A percentile compares a stretch with the other conserved stretches of the same genome.
phyloP scores from a whole-genome alignment of 2,888 invertebrate genomes.

The Sarcophaga caerulescens region DNA sequence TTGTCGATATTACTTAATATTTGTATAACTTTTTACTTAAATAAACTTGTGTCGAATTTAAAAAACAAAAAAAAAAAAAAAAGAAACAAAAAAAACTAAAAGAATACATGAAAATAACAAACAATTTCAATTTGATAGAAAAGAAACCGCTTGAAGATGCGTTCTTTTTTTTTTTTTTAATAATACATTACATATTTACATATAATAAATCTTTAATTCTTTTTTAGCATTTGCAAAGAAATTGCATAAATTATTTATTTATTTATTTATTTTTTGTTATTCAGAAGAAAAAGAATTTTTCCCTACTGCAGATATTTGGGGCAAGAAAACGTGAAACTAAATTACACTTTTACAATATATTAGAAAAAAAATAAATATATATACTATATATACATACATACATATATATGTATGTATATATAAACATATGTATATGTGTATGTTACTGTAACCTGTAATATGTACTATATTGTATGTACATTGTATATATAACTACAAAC shows the following conservation, averaged over 20 bases:
- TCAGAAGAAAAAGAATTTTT: slow-evolving; percentile 36
- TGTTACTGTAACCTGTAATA: slow-evolving; percentile 26
- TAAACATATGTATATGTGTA: too few relatives aligned
- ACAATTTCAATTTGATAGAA: slow-evolving; percentile 25
- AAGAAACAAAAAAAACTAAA: too few relatives aligned
- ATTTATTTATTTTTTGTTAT: slow-evolving; percentile 14
- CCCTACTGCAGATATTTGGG: slow-evolving; percentile 57
- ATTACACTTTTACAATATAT: slow-evolving; percentile 59
- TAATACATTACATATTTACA: slow-evolving; percentile 38
- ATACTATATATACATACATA: slow-evolving; percentile 18
- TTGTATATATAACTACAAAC: slow-evolving; percentile 64
- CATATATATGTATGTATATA: too few relatives aligned
- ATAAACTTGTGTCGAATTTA: slow-evolving; percentile 49
- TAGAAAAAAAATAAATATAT: slow-evolving; percentile 40
- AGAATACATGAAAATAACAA: background rate
- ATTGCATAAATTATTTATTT: slow-evolving; percentile 40
- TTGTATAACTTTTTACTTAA: slow-evolving; percentile 34
- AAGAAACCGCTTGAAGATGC: slow-evolving; percentile 48
- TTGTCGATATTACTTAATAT: slow-evolving; percentile 51
- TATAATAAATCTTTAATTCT: slow-evolving; percentile 48
- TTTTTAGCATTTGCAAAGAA: slow-evolving; percentile 63
- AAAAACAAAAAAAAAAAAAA: slow-evolving; percentile 15
- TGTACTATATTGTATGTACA: slow-evolving; percentile 61
- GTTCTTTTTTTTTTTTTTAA: slow-evolving; percentile 37
- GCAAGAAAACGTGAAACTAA: slow-evolving; percentile 35